Conservation (phyloP, 1,140 invertebrate genomes). For the Drosophila willistoni region DNA sequence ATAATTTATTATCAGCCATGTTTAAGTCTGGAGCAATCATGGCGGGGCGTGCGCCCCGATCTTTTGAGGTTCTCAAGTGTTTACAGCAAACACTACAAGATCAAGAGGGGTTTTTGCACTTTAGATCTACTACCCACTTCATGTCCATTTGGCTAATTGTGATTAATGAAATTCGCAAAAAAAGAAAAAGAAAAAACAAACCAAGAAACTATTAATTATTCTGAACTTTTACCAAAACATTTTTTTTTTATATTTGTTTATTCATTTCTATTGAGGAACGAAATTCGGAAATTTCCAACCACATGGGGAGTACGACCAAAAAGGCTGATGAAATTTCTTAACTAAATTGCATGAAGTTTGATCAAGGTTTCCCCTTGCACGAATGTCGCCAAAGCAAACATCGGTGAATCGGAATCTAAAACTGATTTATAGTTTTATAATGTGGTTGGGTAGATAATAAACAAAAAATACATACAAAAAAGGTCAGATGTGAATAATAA, state of each 20-base stretch:
- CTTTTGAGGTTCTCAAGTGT: slow-evolving; percentile 13
- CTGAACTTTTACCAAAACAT: not conserved
- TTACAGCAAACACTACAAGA: slow-evolving; percentile 8
- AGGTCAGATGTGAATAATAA: slow-evolving; percentile 19
- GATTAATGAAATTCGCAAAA: slow-evolving; percentile 8
- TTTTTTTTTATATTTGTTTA: not conserved
- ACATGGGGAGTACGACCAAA: slow-evolving; percentile 10
- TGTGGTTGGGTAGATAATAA: not conserved
- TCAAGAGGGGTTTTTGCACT: slow-evolving; percentile 13
- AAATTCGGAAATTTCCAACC: slow-evolving; percentile 3
- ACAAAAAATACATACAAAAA: not conserved
- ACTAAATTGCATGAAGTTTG: slow-evolving; percentile 1
- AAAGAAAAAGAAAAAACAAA: not conserved
- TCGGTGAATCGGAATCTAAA: slow-evolving; percentile 3
- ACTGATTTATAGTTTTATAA: slow-evolving; percentile 8
- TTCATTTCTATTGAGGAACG: not conserved
- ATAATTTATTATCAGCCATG: slow-evolving; percentile 17
- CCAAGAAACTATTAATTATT: slow-evolving; percentile 1
- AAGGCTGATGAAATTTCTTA: slow-evolving; percentile 13
- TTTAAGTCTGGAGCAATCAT: slow-evolving; percentile 17
- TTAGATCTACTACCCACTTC: not conserved
- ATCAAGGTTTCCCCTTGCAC: slow-evolving; percentile 13
- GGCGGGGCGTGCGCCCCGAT: slow-evolving; percentile 12
- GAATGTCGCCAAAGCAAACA: slow-evolving; percentile 15
- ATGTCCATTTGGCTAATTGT: slow-evolving; percentile 3